Conservation (phyloP, 2,113 vertebrate genomes). For the Noctilio leporinus region DNA sequence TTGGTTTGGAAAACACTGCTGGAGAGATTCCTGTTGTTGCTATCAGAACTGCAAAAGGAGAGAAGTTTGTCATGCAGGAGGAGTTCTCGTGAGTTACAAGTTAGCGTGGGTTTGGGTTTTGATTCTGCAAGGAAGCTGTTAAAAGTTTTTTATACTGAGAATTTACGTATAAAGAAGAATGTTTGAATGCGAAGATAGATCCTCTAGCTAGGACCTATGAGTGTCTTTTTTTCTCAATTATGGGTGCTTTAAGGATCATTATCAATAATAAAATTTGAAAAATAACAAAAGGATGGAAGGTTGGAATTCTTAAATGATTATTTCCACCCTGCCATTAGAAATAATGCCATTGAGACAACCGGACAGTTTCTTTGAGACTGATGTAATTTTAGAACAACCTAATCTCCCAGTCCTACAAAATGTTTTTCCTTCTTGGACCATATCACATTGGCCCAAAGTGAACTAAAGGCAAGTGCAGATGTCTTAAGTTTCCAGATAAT, state of each 20-base stretch:
- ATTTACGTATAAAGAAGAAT: not conserved
- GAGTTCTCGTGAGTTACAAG: constrained; percentile 92
- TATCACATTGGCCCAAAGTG: not conserved
- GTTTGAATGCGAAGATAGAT: not conserved
- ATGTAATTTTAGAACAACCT: not conserved
- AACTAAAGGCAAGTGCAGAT: not conserved
- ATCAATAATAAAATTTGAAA: constrained; percentile 16
- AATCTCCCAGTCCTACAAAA: not conserved
- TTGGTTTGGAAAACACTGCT: constrained; percentile 86
- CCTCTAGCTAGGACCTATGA: not conserved
- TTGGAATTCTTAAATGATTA: constrained; percentile 13
- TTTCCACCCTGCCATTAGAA: not conserved
- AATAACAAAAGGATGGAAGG: not conserved
- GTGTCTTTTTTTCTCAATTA: constrained; percentile 26
- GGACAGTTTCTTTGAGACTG: not conserved
- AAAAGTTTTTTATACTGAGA: not conserved
- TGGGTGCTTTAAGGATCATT: not conserved
- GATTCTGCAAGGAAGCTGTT: not conserved
- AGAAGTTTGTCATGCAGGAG: constrained; percentile 95
- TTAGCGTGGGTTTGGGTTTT: constrained; percentile 4
- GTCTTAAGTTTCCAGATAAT: not conserved
- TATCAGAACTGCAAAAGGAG: constrained; percentile 90
- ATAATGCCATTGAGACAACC: not conserved
- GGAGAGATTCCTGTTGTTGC: constrained; percentile 91
- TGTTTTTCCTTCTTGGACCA: constrained; percentile 21